phyloP scores from a whole-genome alignment of 1,140 invertebrate species.

The Temnothorax curvispinosus region DNA sequence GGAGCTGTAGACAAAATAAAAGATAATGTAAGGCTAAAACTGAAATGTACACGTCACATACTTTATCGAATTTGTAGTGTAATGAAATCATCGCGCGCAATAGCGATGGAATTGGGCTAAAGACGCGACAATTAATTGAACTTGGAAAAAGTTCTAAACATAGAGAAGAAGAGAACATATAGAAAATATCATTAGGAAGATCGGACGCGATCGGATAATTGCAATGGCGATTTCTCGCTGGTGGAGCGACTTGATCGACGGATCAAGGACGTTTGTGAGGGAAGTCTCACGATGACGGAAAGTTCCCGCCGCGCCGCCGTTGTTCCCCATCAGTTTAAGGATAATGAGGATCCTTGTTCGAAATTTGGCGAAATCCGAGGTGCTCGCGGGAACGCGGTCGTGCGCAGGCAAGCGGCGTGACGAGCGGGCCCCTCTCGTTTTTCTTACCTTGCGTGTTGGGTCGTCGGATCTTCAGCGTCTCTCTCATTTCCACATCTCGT shows the following conservation, averaged over 20 bases:
- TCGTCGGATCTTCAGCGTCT: slow-evolving; percentile 80
- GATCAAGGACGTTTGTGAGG: slow-evolving; percentile 7
- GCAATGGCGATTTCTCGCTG: not conserved
- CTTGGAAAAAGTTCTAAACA: not conserved
- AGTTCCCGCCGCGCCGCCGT: not conserved
- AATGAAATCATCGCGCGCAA: not conserved
- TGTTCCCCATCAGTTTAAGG: not conserved
- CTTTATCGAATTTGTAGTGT: not conserved
- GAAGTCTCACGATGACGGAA: not conserved
- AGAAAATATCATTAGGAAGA: too few relatives aligned
- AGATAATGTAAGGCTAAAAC: not conserved
- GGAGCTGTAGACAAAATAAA: not conserved
- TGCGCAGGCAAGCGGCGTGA: slow-evolving; percentile 8
- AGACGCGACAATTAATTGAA: not conserved
- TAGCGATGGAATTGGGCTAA: not conserved
- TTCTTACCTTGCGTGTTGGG: slow-evolving; percentile 84
- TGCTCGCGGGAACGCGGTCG: not conserved
- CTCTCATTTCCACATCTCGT: slow-evolving; percentile 80
- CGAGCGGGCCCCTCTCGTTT: not conserved
- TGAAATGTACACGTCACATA: not conserved
- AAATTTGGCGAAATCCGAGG: slow-evolving; percentile 12
- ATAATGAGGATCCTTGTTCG: not conserved
- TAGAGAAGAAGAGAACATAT: not conserved
- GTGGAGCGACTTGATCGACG: not conserved
- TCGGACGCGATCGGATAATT: not conserved